phyloP scores from a whole-genome alignment of 2,797 vertebrate genomes.

The Hydrocynus forskahlii region DNA sequence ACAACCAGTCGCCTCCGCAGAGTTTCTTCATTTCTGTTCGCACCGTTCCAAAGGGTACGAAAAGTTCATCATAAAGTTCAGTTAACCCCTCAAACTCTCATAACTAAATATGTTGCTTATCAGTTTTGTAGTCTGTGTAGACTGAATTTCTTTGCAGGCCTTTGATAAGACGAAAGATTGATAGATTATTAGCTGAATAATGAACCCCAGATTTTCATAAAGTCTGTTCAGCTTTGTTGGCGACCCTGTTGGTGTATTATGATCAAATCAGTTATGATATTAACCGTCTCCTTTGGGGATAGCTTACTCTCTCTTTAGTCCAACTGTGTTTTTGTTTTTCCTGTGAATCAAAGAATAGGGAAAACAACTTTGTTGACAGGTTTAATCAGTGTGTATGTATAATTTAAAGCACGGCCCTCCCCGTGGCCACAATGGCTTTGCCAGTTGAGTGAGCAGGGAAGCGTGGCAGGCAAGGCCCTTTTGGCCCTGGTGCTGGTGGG shows the following conservation, averaged over 20 bases:
- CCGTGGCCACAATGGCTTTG: slow-evolving; percentile 58
- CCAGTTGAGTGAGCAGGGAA: slow-evolving; percentile 71
- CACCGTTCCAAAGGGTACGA: slow-evolving; percentile 72
- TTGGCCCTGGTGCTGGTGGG: slow-evolving; percentile 61
- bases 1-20: slow-evolving; percentile 65
- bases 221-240: not conserved
- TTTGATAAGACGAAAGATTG: too few species aligned
- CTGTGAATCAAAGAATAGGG: slow-evolving; percentile 7
- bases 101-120: not conserved
- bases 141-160: not conserved
- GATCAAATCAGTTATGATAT: not conserved
- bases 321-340: slow-evolving; percentile 20
- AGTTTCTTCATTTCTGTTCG: slow-evolving; percentile 72
- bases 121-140: too few species aligned
- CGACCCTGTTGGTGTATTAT: not conserved
- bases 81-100: not conserved
- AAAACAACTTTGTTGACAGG: slow-evolving; percentile 43
- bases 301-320: not conserved
- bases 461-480: slow-evolving; percentile 50
- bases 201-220: too few species aligned
- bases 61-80: slow-evolving; percentile 8
- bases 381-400: slow-evolving; percentile 64
- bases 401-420: slow-evolving; percentile 62
- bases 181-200: too few species aligned
- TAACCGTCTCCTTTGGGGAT: not conserved